Conservation (phyloP, 2,888 invertebrate species). For the Emmelina monodactyla region DNA sequence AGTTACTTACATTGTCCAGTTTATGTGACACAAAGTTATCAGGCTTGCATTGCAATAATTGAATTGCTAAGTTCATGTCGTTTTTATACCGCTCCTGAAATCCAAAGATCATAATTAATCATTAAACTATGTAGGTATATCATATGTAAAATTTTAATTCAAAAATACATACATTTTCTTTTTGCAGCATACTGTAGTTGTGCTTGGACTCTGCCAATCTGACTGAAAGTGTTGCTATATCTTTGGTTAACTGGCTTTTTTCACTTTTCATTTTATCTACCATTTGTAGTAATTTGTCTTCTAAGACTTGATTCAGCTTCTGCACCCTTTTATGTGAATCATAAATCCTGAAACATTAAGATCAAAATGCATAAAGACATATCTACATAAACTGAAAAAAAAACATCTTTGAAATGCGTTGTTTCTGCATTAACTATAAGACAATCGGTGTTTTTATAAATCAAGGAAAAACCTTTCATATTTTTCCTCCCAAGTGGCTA, state of each 20-base stretch:
- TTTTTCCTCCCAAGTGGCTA: slow-evolving; percentile 90
- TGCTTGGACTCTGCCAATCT: slow-evolving; percentile 86
- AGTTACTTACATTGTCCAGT: slow-evolving; percentile 80
- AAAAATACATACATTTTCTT: slow-evolving; percentile 82
- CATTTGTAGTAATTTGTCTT: slow-evolving; percentile 91
- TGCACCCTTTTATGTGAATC: slow-evolving; percentile 94
- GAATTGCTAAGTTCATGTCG: slow-evolving; percentile 92
- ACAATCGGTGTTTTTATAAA: background rate
- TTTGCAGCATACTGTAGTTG: slow-evolving; percentile 80
- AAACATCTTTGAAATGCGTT: too few relatives aligned
- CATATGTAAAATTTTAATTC: too few relatives aligned
- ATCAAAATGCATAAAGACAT: slow-evolving; percentile 11
- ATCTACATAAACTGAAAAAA: background rate
- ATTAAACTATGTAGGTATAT: too few relatives aligned
- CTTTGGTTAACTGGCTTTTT: slow-evolving; percentile 84
- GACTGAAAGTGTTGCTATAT: slow-evolving; percentile 84
- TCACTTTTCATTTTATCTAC: slow-evolving; percentile 93
- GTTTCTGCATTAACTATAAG: too few relatives aligned
- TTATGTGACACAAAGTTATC: slow-evolving; percentile 93
- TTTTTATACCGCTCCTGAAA: slow-evolving; percentile 92
- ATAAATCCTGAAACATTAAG: slow-evolving; percentile 70
- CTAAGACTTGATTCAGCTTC: slow-evolving; percentile 92
- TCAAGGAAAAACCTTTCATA: slow-evolving; percentile 73
- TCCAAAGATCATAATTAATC: too few relatives aligned
- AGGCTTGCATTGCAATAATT: slow-evolving; percentile 93